Evolutionary conservation across 2,113 vertebrate genomes (phyloP).

Genomic region (Phylloscopus trochiloides): DNA sequence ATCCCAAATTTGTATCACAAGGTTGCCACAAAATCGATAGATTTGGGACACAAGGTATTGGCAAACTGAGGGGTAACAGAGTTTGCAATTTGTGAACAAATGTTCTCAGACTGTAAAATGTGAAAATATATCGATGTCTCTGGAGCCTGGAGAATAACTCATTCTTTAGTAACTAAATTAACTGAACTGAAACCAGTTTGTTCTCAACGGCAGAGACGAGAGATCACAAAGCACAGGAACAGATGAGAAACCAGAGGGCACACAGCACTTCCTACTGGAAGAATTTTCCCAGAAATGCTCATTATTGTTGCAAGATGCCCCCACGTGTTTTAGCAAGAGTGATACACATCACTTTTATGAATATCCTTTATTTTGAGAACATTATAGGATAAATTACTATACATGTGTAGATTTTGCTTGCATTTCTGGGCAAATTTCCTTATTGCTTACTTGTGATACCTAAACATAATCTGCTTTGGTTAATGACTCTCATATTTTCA

Average conservation of each 20-base stretch:
- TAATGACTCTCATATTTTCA: background rate
- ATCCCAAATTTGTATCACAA: background rate
- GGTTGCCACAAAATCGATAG: background rate
- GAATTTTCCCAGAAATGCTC: background rate
- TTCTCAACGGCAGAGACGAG: background rate
- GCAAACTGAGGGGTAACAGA: background rate
- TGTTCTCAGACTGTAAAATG: background rate
- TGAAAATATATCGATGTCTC: background rate
- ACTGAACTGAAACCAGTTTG: background rate
- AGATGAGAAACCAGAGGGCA: background rate
- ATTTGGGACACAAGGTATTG: background rate
- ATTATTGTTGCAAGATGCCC: background rate
- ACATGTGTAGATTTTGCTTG: background rate
- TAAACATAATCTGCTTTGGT: background rate
- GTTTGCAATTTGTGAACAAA: background rate
- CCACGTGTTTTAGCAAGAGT: background rate
- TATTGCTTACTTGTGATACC: background rate
- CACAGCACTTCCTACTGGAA: background rate
- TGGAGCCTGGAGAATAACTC: background rate
- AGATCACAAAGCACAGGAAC: background rate
- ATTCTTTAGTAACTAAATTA: background rate
- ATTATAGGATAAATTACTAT: background rate
- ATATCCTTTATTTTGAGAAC: background rate
- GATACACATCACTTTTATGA: rapidly evolving
- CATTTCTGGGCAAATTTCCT: background rate